A percentile compares a stretch with the other conserved stretches of the same genome.
Conservation (phyloP, 2,888 invertebrate genomes). For the Ceraclea dissimilis region DNA sequence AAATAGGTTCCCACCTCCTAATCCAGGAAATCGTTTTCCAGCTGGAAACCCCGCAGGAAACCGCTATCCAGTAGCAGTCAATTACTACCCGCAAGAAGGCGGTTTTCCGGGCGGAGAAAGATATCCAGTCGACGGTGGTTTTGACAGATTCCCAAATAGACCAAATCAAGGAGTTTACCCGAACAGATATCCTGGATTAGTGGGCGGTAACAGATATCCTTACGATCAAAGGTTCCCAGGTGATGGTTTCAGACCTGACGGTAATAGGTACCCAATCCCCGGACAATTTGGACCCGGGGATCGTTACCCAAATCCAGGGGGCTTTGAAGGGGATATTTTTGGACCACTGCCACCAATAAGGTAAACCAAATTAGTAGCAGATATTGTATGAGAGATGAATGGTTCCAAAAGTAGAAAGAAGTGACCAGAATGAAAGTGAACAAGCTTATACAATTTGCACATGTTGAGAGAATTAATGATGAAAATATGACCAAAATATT, state of each 20-base stretch:
- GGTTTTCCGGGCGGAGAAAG: conserved; percentile 5
- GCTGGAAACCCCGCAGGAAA: conserved; percentile 10
- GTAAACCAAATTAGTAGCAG: neutral
- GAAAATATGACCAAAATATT: no score
- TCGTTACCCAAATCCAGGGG: conserved; percentile 19
- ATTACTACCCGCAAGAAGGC: conserved; percentile 9
- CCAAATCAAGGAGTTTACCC: neutral
- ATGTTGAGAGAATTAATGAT: no score
- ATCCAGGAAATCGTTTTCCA: conserved; percentile 14
- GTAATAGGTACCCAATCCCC: conserved; percentile 2
- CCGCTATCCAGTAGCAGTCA: conserved; percentile 16
- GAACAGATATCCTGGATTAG: conserved; percentile 5
- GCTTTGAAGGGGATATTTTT: conserved; percentile 6
- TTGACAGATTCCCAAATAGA: conserved; percentile 2
- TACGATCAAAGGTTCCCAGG: conserved; percentile 4
- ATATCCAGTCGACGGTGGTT: conserved; percentile 3
- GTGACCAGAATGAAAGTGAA: no score
- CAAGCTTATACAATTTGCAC: no score
- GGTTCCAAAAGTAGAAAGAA: no score
- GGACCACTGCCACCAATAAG: neutral
- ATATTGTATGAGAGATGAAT: no score
- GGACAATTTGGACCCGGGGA: conserved; percentile 10
- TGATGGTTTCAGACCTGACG: conserved; percentile 4
- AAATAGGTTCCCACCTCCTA: neutral
- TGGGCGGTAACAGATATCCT: conserved; percentile 6